These are phyloP conservation scores for Noturus placidus DNA, from an alignment of 2,113 vertebrate species.

Conservation along the genomic window DNA sequence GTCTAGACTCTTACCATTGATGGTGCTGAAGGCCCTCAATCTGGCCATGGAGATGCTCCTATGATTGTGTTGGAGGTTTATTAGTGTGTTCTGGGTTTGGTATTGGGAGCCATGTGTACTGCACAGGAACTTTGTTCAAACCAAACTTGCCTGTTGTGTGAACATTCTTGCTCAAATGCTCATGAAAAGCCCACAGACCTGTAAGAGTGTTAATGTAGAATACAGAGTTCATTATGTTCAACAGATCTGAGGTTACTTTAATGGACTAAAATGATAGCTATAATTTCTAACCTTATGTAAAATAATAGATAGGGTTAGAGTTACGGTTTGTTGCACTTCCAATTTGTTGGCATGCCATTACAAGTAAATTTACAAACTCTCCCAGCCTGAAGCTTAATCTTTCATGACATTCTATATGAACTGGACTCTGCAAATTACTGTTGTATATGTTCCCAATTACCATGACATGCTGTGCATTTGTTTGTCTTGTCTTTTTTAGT, in stretches of 20 bases:
- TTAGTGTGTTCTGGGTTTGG: background rate
- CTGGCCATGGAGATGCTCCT: background rate
- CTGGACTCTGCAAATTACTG: background rate
- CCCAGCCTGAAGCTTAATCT: background rate
- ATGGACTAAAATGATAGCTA: background rate
- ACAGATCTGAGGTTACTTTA: background rate
- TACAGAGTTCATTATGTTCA: background rate
- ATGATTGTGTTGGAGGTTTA: constrained; percentile 1
- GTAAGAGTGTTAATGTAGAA: background rate
- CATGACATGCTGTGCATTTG: background rate
- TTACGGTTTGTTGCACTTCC: background rate
- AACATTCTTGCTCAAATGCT: constrained; percentile 23
- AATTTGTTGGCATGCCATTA: background rate
- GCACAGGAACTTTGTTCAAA: constrained; percentile 2
- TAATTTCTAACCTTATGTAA: background rate
- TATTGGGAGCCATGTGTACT: background rate
- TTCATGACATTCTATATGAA: too few species aligned
- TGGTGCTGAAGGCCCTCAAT: background rate
- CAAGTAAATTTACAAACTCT: background rate
- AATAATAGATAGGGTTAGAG: background rate
- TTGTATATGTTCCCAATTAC: background rate
- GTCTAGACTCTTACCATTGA: constrained; percentile 21
- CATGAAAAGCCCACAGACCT: constrained; percentile 19
- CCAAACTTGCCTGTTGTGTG: background rate
- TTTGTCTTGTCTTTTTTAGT: background rate